Evolutionary conservation across 2,113 vertebrate genomes (phyloP), one percentile per base, ranked within the genome.

Genomic region (Jaculus jaculus): DNA sequence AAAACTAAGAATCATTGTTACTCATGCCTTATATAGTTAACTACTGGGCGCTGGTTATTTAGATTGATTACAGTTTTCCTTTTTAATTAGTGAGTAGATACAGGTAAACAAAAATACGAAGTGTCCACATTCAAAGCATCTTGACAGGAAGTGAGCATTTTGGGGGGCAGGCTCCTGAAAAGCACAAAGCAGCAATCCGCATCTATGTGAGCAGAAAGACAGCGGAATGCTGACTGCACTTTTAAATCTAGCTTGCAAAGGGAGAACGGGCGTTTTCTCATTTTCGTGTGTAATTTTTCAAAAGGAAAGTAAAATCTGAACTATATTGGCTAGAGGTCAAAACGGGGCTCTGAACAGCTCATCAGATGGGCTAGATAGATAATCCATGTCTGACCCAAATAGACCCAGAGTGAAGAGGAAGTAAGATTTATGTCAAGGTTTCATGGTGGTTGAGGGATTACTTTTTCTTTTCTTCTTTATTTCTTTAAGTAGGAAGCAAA

Each of bases 241-340:
- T 95, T 93, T 95, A 84, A 97, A 94, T 91, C 84, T 18, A 68
- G 65, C 26, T 90, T 91, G 68, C 24, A 90, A 69, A 58, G 32
- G 61, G 24, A 82, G 28, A 92, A 92, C 37, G 85, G 12, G 87
- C 47, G 72, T 91, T 96, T 92, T 90, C 75, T 78, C 30, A 83
- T 63, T 5, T 4, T 16, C 1, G 85, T 71, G n/a, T 74, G 0
- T 94, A 87, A 12, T 90, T 94, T 89, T 85, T 15, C 4, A 65
- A 65, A 65, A 30, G 24, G 39, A 71, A 89, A 92, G 0, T 7
- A 87, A 88, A 34, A 54, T 79, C 54, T 75, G 24, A 85, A 84
- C 60, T 63, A 58, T 54, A n/a, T 17, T 30, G 30, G 17, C 4
- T 58, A 92, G 89, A 84, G n/a, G 3, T 26, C 37, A 37, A 77